phyloP scores from a whole-genome alignment of 2,797 vertebrate species.

The Lutjanus campechanus region DNA sequence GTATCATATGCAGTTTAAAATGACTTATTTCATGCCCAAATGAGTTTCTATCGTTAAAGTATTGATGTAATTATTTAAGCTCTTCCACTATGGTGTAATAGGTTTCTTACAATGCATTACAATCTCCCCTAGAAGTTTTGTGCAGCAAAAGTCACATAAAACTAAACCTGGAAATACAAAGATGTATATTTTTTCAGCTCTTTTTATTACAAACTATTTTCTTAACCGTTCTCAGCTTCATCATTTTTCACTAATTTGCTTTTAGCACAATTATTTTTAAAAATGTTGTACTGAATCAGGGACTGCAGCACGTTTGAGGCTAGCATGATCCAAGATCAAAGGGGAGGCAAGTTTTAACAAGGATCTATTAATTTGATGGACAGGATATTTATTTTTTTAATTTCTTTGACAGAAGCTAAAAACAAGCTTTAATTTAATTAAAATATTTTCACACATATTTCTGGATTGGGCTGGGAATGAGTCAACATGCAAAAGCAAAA shows the following conservation, averaged over 20 bases:
- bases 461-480: not conserved
- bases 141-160: not conserved
- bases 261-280: not conserved
- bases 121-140: not conserved
- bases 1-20: not conserved
- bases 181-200: too few relatives aligned
- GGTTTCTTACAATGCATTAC: not conserved
- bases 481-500: constrained; percentile 13
- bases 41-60: not conserved
- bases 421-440: constrained; percentile 22
- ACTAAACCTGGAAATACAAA: not conserved
- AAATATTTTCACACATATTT: constrained; percentile 1
- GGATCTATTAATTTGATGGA: constrained; percentile 19
- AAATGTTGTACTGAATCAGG: constrained; percentile 2
- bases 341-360: constrained; percentile 22
- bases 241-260: not conserved
- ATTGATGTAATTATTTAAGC: not conserved
- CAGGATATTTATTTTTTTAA: constrained; percentile 25
- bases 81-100: not conserved
- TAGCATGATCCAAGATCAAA: constrained; percentile 36
- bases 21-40: not conserved
- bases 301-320: constrained; percentile 21
- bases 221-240: not conserved
- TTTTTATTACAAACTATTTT: too few relatives aligned
- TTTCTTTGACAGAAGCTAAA: constrained; percentile 10